phyloP scores from a whole-genome alignment of 2,113 vertebrate species.

The Nestor notabilis region DNA sequence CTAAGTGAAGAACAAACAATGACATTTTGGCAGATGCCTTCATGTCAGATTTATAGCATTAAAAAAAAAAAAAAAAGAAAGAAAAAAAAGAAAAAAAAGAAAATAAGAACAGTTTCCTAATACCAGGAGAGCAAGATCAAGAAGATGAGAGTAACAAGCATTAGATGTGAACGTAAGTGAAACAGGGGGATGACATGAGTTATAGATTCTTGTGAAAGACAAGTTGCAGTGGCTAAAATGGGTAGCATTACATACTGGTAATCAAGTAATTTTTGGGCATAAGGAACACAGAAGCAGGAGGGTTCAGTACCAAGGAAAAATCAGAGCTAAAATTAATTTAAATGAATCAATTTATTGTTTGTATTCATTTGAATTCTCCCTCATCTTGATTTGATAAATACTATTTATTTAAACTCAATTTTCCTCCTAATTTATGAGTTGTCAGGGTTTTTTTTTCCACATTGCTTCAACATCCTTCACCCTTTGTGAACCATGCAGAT shows the following conservation, averaged over 20 bases:
- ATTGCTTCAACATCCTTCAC: not conserved
- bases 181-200: not conserved
- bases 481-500: not conserved
- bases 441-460: fast-evolving
- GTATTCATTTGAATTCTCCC: not conserved
- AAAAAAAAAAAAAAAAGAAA: not conserved
- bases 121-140: not conserved
- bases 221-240: not conserved
- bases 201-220: not conserved
- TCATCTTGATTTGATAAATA: not conserved
- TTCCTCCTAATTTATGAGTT: not conserved
- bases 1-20: not conserved
- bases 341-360: not conserved
- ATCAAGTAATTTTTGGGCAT: not conserved
- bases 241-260: not conserved
- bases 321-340: not conserved
- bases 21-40: not conserved
- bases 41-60: not conserved
- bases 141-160: not conserved
- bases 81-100: not conserved
- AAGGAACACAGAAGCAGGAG: not conserved
- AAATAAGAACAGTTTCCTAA: not conserved
- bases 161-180: not conserved
- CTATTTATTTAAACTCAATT: not conserved
- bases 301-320: not conserved